Evolutionary conservation across 2,797 vertebrate species (phyloP).

Genomic region (Sebastes itinus): DNA sequence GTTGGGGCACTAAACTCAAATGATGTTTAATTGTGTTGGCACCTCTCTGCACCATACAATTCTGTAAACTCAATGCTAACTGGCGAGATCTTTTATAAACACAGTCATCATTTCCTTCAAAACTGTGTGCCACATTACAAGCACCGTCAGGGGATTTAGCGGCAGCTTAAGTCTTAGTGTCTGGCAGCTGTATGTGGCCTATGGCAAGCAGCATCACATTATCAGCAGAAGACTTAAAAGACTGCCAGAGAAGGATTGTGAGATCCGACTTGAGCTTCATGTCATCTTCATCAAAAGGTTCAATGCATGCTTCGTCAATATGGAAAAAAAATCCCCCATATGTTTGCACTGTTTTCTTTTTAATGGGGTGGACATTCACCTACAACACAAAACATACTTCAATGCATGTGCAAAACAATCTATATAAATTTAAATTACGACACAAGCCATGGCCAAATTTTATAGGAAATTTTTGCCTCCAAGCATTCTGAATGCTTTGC

Average conservation of each 20-base stretch:
- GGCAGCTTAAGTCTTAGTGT: slow-evolving; percentile 63
- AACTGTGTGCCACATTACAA: slow-evolving; percentile 69
- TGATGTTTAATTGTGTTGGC: slow-evolving; percentile 16
- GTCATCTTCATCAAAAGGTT: slow-evolving; percentile 52
- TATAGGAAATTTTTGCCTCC: slow-evolving; percentile 10
- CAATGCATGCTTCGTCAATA: slow-evolving; percentile 45
- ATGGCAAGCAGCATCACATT: slow-evolving; percentile 62
- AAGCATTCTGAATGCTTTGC: slow-evolving; percentile 39
- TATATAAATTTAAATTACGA: slow-evolving; percentile 4
- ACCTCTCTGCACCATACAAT: neutral
- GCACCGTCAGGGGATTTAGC: slow-evolving; percentile 68
- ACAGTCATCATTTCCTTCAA: slow-evolving; percentile 59
- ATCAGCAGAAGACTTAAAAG: slow-evolving; percentile 53
- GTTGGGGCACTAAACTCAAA: slow-evolving; percentile 17
- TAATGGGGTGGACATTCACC: slow-evolving; percentile 16
- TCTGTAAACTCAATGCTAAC: slow-evolving; percentile 48
- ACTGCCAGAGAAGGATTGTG: slow-evolving; percentile 51
- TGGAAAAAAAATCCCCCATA: neutral
- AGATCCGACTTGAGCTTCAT: slow-evolving; percentile 59
- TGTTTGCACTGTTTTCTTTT: slow-evolving; percentile 10
- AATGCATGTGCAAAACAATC: slow-evolving; percentile 26
- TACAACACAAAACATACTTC: neutral
- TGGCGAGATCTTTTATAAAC: slow-evolving; percentile 57
- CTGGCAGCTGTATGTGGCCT: slow-evolving; percentile 70
- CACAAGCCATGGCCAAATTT: slow-evolving; percentile 2